Percentiles rank a stretch among this genome's conserved stretches.
Evolutionary conservation across 2,113 vertebrate species (phyloP).

Genomic region (Dolichotis patagonum): DNA sequence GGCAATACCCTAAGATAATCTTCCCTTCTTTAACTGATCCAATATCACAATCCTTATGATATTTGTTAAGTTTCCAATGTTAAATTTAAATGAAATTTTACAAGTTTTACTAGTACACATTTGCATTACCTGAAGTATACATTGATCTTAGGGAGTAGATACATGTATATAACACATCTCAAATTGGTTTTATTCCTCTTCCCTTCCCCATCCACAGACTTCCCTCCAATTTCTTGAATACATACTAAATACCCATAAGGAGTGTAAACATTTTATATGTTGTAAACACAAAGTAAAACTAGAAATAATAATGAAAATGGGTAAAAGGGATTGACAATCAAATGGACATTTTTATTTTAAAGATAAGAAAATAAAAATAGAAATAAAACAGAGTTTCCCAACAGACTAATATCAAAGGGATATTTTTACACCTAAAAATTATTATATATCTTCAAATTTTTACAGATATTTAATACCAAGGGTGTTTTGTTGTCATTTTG

Average conservation of each 20-base stretch:
- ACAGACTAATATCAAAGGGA: no score
- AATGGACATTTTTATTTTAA: not conserved
- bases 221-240: not conserved
- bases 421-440: not conserved
- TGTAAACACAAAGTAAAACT: not conserved
- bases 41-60: not conserved
- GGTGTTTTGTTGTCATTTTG: no score
- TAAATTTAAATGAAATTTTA: constrained; percentile 17
- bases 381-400: no score
- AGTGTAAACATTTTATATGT: not conserved
- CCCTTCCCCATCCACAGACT: not conserved
- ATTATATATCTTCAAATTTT: not conserved
- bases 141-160: not conserved
- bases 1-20: not conserved
- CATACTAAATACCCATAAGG: not conserved
- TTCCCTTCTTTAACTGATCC: not conserved
- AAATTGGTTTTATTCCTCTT: not conserved
- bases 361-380: no score
- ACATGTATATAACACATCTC: not conserved
- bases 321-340: not conserved
- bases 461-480: not conserved
- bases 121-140: not conserved
- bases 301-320: not conserved
- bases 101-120: not conserved
- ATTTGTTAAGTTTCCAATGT: not conserved